Evolutionary conservation across 1,140 invertebrate genomes (phyloP), one percentile per base, ranked within the genome.

Genomic region (Fopius arisanus): DNA sequence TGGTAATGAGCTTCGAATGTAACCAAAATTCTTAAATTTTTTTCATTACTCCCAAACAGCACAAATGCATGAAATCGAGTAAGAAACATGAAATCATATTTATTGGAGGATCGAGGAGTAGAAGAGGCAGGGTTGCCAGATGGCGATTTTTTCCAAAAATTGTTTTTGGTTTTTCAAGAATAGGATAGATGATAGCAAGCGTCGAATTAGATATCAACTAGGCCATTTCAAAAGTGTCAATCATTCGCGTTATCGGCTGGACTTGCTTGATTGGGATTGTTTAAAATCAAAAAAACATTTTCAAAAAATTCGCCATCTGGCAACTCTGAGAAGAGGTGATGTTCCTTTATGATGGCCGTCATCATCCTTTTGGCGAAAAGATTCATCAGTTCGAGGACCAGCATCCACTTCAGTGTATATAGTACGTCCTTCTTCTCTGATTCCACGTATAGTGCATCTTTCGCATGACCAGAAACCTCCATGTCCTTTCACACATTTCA

Each of bases 381-480:
- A 70, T 66, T 16, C 26, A 66, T 75, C 41, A 48, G 26, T 75
- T 26, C 73, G 23, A 23, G 4, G 23, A 37, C 19, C 3, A 31
- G 33, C 7, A 29, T 70, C 62, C 7, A 19, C 16, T 1, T 1
- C 0, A 23, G 43, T 9, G 74, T 77, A 76, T n/a, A 75, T 31
- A n/a, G 65, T 76, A 51, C 72, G 48, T n/a, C n/a, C 23, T 12
- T 76, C 31, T 43, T 33, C 10, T 40, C 67, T 26, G 40, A 40
- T 16, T 19, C 75, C 71, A 7, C 12, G 26, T n/a, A 70, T 48
- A 31, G n/a, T 28, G 40, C 75, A 77, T 4, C 72, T 40, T 41
- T 77, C 72, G 26, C 75, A 77, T 21, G 68, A 51, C 51, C 16
- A 67, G 28, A 70, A 77, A 28, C 59, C 72, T 19, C 72, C 75